These are phyloP conservation scores for Koerneria pararmatus DNA, from an alignment of 2,888 invertebrate genomes.

Conservation along the genomic window DNA sequence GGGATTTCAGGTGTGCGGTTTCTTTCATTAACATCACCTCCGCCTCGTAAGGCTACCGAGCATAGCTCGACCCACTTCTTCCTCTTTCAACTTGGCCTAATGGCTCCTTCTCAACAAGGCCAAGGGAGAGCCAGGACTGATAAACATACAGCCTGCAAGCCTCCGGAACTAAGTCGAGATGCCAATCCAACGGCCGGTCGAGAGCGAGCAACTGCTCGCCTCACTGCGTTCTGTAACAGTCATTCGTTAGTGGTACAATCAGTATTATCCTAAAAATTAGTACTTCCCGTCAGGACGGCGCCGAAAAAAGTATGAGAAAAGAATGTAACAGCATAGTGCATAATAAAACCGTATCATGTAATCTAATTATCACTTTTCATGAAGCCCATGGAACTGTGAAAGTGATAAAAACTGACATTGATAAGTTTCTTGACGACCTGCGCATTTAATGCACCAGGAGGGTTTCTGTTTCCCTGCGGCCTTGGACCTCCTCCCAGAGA, in stretches of 20 bases:
- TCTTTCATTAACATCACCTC: too few species aligned
- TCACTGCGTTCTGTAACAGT: conserved; percentile 24
- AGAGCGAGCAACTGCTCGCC: background rate
- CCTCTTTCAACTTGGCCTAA: conserved; percentile 14
- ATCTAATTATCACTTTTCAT: too few species aligned
- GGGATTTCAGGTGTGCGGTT: too few species aligned
- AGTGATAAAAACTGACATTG: conserved; percentile 9
- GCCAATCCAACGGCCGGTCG: conserved; percentile 13
- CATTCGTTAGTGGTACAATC: too few species aligned
- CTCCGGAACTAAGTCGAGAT: conserved; percentile 18
- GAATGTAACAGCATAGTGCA: too few species aligned
- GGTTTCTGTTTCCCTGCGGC: conserved; percentile 3
- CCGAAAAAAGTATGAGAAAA: too few species aligned
- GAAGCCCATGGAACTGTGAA: background rate
- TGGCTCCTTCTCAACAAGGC: conserved; percentile 17
- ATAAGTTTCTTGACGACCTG: conserved; percentile 14
- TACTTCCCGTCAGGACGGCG: too few species aligned
- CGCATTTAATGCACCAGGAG: conserved; percentile 6
- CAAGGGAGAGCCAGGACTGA: conserved; percentile 1
- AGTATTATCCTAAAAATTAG: too few species aligned
- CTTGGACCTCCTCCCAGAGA: conserved; percentile 7
- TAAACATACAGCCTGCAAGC: conserved; percentile 20
- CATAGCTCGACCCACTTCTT: too few species aligned
- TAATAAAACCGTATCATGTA: too few species aligned
- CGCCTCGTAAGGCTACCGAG: too few species aligned